These are phyloP conservation scores for Cheilosia impressa DNA, from an alignment of 2,888 invertebrate genomes.

Conservation along the genomic window DNA sequence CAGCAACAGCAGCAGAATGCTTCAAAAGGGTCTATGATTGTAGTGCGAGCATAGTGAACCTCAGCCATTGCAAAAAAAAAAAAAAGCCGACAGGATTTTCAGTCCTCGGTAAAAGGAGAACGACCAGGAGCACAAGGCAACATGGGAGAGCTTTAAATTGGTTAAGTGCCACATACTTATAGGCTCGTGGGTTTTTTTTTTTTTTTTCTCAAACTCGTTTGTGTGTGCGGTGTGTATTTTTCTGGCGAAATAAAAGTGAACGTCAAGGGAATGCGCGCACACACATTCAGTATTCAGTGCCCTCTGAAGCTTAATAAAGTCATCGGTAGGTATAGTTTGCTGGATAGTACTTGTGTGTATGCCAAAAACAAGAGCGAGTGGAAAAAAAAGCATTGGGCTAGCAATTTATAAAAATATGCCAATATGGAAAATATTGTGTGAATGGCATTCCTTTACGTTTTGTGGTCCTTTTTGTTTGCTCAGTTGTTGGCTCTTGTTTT, in stretches of 20 bases:
- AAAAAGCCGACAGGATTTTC: slow-evolving; percentile 36
- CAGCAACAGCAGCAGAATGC: slow-evolving; percentile 45
- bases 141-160: slow-evolving; percentile 73
- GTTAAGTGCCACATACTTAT: slow-evolving; percentile 74
- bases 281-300: slow-evolving; percentile 40
- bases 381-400: slow-evolving; percentile 28
- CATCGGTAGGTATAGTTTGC: slow-evolving; percentile 57
- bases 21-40: slow-evolving; percentile 23
- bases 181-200: slow-evolving; percentile 29
- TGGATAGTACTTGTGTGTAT: slow-evolving; percentile 28
- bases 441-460: slow-evolving; percentile 62
- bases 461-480: slow-evolving; percentile 62
- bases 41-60: slow-evolving; percentile 26
- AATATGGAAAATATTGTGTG: slow-evolving; percentile 75
- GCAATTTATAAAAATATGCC: slow-evolving; percentile 75
- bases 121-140: slow-evolving; percentile 43
- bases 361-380: background rate
- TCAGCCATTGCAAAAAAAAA: slow-evolving; percentile 27
- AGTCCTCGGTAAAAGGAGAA: slow-evolving; percentile 26
- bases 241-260: slow-evolving; percentile 59
- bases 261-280: slow-evolving; percentile 47
- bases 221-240: slow-evolving; percentile 38
- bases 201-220: background rate
- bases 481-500: slow-evolving; percentile 34
- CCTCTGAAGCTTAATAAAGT: slow-evolving; percentile 66